phyloP scores from a whole-genome alignment of 2,797 vertebrate genomes.

The Buceros bicornis region DNA sequence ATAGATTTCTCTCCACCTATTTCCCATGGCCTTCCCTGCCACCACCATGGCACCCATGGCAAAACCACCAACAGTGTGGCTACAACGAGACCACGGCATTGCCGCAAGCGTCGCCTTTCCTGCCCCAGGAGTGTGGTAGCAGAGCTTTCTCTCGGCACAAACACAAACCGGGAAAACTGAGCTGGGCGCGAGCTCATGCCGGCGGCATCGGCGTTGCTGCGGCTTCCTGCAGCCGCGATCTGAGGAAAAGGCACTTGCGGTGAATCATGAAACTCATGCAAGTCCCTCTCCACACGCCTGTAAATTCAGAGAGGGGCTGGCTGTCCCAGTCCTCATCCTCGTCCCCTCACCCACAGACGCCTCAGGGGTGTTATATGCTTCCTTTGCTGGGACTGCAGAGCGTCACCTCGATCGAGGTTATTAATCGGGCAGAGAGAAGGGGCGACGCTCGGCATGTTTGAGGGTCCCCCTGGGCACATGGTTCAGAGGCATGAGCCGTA shows the following conservation, averaged over 20 bases:
- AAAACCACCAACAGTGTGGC: slow-evolving; percentile 20
- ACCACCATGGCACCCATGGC: neutral
- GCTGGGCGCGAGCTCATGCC: fast-evolving
- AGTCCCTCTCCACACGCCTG: neutral
- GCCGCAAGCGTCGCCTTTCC: neutral
- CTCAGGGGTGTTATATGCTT: slow-evolving; percentile 1
- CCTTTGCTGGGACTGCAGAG: neutral
- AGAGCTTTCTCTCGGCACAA: neutral
- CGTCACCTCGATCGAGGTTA: neutral
- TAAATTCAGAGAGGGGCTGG: neutral
- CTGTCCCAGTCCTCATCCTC: neutral
- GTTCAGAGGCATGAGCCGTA: neutral
- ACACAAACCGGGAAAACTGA: fast-evolving
- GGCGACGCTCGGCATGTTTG: neutral
- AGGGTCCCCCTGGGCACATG: neutral
- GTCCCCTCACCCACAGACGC: neutral
- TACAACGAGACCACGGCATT: slow-evolving; percentile 54
- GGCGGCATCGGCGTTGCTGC: fast-evolving
- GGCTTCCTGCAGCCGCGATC: neutral
- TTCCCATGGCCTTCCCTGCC: slow-evolving; percentile 26
- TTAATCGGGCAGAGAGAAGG: neutral
- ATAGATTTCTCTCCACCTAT: slow-evolving; percentile 64
- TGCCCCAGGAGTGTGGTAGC: fast-evolving
- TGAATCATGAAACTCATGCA: fast-evolving
- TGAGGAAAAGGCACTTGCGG: neutral